Evolutionary conservation across 2,888 invertebrate species (phyloP), one percentile per base, ranked within the genome.

Genomic region (Thereva nobilitata): DNA sequence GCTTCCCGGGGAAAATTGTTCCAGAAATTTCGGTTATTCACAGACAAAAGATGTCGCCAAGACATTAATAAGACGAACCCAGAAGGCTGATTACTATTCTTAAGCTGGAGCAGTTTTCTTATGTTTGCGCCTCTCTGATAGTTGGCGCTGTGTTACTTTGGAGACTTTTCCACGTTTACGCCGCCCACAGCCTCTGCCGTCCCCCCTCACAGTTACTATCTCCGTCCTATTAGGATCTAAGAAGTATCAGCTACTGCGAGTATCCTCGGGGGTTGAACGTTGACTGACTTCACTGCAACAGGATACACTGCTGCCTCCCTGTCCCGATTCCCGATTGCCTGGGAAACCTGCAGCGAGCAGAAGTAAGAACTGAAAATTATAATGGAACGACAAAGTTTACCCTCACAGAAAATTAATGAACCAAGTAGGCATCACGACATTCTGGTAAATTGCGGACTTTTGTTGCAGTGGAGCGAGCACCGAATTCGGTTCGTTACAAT

Each of bases 391-490:
- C 59, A 38, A 59, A 59, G 59, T 59, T 59, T 59, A 59, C 59
- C 59, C 59, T 59, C 49, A 47, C 49, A 49, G 59, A 59, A 59
- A 59, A 59, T 59, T 59, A 59, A 59, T 59, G 59, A 59, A 59
- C 47, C 59, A 47, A 59, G 59, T 49, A 59, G 49, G 59, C 47
- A 59, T 59, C 59, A 59, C 59, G 59, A 59, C 59, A 59, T 59
- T 47, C 47, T 47, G 47, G 59, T 59, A 59, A 59, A 59, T 59
- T 59, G 59, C 59, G 47, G 59, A 59, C 59, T 59, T 59, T 59
- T 59, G 59, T 59, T 59, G 59, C 59, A 59, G 59, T 59, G 23
- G 59, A 47, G 47, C 42, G 49, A 23, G 23, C 23, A 23, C 23
- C 23, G 23, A 59, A 59, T 59, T 59, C 37, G 49, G 47, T 59